These are phyloP conservation scores for Xenopus tropicalis DNA, from an alignment of 2,113 vertebrate species.

Conservation along the genomic window UCB_Xtro_10.0 CM004451.2:77235501-77236000, in stretches of 20 bases:
- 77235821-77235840: constrained; percentile 68
- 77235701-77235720: constrained; percentile 69
- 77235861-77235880: constrained; percentile 55
- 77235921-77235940: constrained; percentile 50
- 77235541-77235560: constrained; percentile 89
- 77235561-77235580: constrained; percentile 89
- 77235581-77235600: constrained; percentile 55
- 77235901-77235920: constrained; percentile 56
- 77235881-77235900: constrained; percentile 61
- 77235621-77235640: constrained; percentile 75
- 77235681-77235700: constrained; percentile 72
- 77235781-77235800: constrained; percentile 66
- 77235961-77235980: constrained; percentile 12
- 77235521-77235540: constrained; percentile 69
- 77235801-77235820: constrained; percentile 89
- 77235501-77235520: constrained; percentile 67
- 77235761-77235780: constrained; percentile 58
- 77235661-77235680: constrained; percentile 78
- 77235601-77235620: constrained; percentile 66
- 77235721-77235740: constrained; percentile 73
- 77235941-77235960: constrained; percentile 51
- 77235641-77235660: constrained; percentile 73
- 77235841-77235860: constrained; percentile 68
- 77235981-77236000: constrained; percentile 34
- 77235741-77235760: constrained; percentile 38